Evolutionary conservation across 2,888 invertebrate genomes (phyloP).

Genomic region (Rhorus exstirpatorius): DNA sequence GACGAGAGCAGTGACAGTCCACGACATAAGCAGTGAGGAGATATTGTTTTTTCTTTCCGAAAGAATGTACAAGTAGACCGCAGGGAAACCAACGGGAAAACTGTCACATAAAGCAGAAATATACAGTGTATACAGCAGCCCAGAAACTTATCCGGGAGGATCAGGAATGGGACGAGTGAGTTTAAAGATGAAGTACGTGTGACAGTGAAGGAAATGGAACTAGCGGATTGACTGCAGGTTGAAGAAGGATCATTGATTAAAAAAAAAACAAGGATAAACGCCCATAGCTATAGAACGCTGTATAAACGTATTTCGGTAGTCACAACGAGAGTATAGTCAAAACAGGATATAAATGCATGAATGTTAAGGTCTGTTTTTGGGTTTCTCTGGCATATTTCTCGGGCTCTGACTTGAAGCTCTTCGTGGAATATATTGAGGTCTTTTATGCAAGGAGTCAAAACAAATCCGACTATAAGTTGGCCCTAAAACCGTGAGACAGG

Average conservation of each 20-base stretch:
- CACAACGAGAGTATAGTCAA: conserved; percentile 9
- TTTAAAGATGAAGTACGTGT: not conserved
- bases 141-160: not conserved
- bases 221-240: not conserved
- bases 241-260: conserved; percentile 19
- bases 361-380: conserved; percentile 2
- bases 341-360: conserved; percentile 27
- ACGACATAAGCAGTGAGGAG: too few species aligned
- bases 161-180: not conserved
- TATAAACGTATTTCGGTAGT: conserved; percentile 7
- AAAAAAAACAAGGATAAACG: conserved; percentile 15
- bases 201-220: not conserved
- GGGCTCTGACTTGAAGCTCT: not conserved
- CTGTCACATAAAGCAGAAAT: not conserved
- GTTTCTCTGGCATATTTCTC: not conserved
- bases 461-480: not conserved
- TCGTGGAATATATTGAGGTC: not conserved
- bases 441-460: conserved; percentile 6
- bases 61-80: not conserved
- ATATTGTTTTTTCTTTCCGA: not conserved
- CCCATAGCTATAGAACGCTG: not conserved
- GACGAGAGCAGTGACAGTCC: not conserved
- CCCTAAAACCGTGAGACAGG: too few species aligned
- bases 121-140: not conserved
- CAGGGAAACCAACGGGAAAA: not conserved